Base-by-base conservation (phyloP, 2,113 vertebrate genomes). In the Megatriorchis doriae region DNA sequence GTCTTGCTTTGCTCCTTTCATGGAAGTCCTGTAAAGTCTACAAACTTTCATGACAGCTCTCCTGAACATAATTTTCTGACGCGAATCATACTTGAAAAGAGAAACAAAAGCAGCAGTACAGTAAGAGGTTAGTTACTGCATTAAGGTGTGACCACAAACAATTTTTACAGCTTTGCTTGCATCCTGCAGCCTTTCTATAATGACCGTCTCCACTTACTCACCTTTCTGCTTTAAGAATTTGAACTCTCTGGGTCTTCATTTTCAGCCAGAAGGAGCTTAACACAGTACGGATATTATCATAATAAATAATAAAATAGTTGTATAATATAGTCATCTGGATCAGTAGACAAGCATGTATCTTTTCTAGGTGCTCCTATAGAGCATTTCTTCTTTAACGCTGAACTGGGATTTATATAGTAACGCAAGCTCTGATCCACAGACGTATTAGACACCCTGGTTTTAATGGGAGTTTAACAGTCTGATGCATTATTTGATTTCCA, bases 381-480 rank as follows among this genome's bases (percentile, higher is more conserved):
- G 58, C 17, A 36, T 34, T 53, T 75, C 50, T 68, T 78, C 53
- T 52, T 67, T 58, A 79, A 40, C 45, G 20, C 66, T 66, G 78
- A 79, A 52, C 56, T 22, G 23, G 43, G n/a, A n/a, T 70, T 92
- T 89, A n/a, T 15, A 58, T 4, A 87, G 82, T 13, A 87, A 45
- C 0, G 7, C 45, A 75, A 88, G 38, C n/a, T 59, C 55, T 7
- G 23, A 56, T 75, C 91, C 73, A 71, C 63, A 86, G 87, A 86
- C 3, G 0, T 74, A 79, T 81, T 26, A 91, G 63, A 66, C 72
- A 83, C 22, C 5, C 3, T 6, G 8, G 61, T 79, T 88, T 94
- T 78, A 90, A 93, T 77, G 75, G 58, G 79, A 81, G 74, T 88
- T 96, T 93, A 96, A 96, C 94, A 97, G 93, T 72, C 94, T 95